Base-by-base conservation (phyloP, 2,113 vertebrate genomes). In the Ciconia boyciana region DNA sequence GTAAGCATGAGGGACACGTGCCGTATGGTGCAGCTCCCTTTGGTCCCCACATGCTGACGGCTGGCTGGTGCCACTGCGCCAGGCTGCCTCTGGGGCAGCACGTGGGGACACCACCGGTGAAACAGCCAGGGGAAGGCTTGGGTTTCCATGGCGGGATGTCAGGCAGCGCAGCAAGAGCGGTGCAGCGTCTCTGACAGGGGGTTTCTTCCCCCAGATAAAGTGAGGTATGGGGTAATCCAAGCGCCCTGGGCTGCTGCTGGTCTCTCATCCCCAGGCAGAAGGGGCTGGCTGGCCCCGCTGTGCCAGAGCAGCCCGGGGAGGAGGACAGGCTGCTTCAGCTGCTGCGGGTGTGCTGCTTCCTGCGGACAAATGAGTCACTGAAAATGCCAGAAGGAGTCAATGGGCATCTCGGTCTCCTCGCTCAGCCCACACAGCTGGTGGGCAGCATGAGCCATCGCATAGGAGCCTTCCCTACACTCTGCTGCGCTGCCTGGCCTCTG, bases 21-120 rank as follows among this genome's bases (percentile, higher is more conserved):
- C 49, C 4, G 0, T 55, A 65, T 7, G 79, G 80, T 21, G 57
- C 64, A 29, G 79, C 57, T 60, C 61, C 31, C 5, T 43, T 54
- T 2, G 5, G 64, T 34, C 43, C 76, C 86, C 9, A 13, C 71
- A 44, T 5, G 6, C 44, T 5, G 10, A 76, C 9, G 36, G 51
- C 58, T 71, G 78, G 52, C 90, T 43, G 41, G 49, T 90, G 88
- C 74, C 85, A 54, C 51, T 7, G 4, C 34, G 41, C 91, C 76
- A 57, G 29, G 77, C 80, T 87, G 91, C 70, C 82, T 89, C 62
- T 24, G 83, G 83, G 90, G 58, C 83, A 85, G 71, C 60, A 46
- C 0, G 0, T 39, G 55, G 78, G 65, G 41, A 65, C 60, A 41
- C 34, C 0, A 0, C 8, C 1, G 0, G 39, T 1, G 3, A 60